Conservation (phyloP, 2,797 vertebrate species). For the Amblyopsis hoosieri region DNA sequence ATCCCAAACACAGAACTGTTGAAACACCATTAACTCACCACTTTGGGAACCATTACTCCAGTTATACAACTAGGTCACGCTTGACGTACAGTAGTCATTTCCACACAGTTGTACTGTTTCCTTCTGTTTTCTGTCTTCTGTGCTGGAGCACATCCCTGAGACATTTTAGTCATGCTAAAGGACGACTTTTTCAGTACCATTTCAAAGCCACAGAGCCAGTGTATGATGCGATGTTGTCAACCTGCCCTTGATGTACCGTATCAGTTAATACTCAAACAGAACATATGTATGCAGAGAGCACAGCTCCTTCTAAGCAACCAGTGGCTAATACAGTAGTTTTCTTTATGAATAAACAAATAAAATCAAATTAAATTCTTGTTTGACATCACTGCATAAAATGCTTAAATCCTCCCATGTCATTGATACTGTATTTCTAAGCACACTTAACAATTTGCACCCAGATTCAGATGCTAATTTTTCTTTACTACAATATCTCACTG, state of each 20-base stretch:
- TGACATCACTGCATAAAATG: constrained; percentile 57
- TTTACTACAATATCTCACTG: background rate
- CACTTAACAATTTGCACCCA: constrained; percentile 12
- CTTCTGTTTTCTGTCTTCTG: constrained; percentile 14
- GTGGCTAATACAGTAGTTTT: constrained; percentile 48
- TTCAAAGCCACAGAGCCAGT: constrained; percentile 21
- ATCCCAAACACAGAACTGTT: background rate
- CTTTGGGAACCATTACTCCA: no score
- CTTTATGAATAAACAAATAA: constrained; percentile 43
- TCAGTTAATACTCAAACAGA: constrained; percentile 36
- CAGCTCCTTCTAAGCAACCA: constrained; percentile 50
- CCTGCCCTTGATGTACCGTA: constrained; percentile 41
- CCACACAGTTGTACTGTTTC: constrained; percentile 2
- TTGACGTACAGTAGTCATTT: no score
- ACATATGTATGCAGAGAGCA: constrained; percentile 23
- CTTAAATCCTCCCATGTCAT: constrained; percentile 56
- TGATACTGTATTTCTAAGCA: constrained; percentile 46
- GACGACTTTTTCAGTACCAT: constrained; percentile 43
- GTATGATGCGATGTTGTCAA: constrained; percentile 43
- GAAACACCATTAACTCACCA: no score
- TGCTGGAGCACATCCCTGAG: constrained; percentile 13
- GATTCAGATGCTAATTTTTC: background rate
- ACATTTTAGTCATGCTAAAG: constrained; percentile 26
- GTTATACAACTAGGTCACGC: no score
- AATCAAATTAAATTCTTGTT: constrained; percentile 22